Evolutionary conservation across 92 coral and sea anemone genomes (phyloP), one percentile per base, ranked within the genome.

Genomic region (Epizoanthus fatuus): DNA sequence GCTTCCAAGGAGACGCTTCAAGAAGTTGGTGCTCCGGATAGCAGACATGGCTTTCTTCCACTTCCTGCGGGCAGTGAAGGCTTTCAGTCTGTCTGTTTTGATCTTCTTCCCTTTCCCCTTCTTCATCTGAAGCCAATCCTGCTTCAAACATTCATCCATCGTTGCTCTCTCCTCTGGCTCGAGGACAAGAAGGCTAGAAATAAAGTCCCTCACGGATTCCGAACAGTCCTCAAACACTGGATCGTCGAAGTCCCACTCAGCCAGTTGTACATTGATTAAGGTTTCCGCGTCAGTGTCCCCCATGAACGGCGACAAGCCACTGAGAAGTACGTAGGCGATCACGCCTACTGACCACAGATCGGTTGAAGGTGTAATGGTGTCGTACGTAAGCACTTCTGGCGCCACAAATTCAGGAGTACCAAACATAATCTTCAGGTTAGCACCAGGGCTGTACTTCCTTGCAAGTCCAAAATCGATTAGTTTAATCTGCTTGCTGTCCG

Each of bases 401-500:
- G 99, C 99, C 20, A 95, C 99, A 74, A 97, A 97, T 86, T 97
- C 99, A 53, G 99, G 99, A 75, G 99, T 97, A 42, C 99, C 99
- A 86, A 95, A 95, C 99, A 97, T 97, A 20, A 97, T 98, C 84
- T 97, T 94, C 19, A 97, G 90, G 85, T 95, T 93, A 88, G 88
- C 89, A 80, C 86, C 94, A n/a, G 99, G 99, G 72, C 88, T 83
- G 92, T 95, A 97, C 63, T 91, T 93, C 63, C 98, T 90, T 44
- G 99, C 98, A 22, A 97, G 90, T 77, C 99, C 99, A 78, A 95
- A 97, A 89, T 97, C 99, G 75, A 97, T 97, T 14, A 97, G 96
- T 88, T 97, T 97, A 80, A 97, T 93, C 74, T 91, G 97, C 62
- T 90, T 91, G 84, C 98, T 95, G 42, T 94, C 93, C 6, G 94